Percentiles rank a stretch among this genome's conserved stretches.
These are phyloP conservation scores for zebrafish (Danio rerio) DNA, from an alignment of 2,113 vertebrate genomes.

Conservation along the genomic window GRCz12tu NC_133189.1:24842501-24843000, in stretches of 20 bases:
- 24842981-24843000: too few relatives aligned
- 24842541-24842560: conserved; percentile 18
- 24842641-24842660: not conserved
- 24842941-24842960: too few relatives aligned
- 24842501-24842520: conserved; percentile 23
- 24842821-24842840: too few relatives aligned
- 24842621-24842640: conserved; percentile 16
- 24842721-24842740: not conserved
- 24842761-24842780: too few relatives aligned
- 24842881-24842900: too few relatives aligned
- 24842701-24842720: conserved; percentile 14
- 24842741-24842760: not conserved
- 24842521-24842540: not conserved
- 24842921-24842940: too few relatives aligned
- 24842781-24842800: too few relatives aligned
- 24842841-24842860: too few relatives aligned
- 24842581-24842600: conserved; percentile 3
- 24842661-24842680: not conserved
- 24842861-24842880: too few relatives aligned
- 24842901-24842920: too few relatives aligned
- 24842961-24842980: too few relatives aligned
- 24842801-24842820: too few relatives aligned
- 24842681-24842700: not conserved
- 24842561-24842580: conserved; percentile 22
- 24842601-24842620: not conserved